Evolutionary conservation across 1,140 invertebrate species (phyloP).

Genomic region (Drosophila watanabei): DNA sequence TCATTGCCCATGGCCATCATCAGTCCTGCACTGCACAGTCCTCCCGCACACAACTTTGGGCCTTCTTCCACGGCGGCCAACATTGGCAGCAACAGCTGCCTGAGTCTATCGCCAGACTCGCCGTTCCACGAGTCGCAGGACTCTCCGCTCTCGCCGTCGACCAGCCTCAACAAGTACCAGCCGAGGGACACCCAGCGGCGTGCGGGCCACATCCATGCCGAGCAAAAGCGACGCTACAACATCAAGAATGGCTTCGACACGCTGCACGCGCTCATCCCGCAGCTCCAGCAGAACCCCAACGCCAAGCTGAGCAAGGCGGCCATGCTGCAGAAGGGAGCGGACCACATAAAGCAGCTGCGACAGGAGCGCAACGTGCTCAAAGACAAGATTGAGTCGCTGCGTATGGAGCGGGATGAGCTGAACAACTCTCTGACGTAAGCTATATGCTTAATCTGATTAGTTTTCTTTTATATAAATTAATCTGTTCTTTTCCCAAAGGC

Average conservation of each 20-base stretch:
- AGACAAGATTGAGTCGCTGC: slow-evolving; percentile 95
- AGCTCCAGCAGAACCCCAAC: slow-evolving; percentile 95
- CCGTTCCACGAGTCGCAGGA: slow-evolving; percentile 81
- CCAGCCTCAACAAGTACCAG: slow-evolving; percentile 81
- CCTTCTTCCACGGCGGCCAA: slow-evolving; percentile 16
- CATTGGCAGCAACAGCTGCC: slow-evolving; percentile 42
- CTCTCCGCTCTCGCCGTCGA: slow-evolving; percentile 86
- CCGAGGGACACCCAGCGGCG: slow-evolving; percentile 87
- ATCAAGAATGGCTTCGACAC: slow-evolving; percentile 99
- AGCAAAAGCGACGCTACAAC: slow-evolving; percentile 98
- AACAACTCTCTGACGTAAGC: slow-evolving; percentile 93
- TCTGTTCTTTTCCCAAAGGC: slow-evolving; percentile 86
- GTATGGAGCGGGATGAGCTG: slow-evolving; percentile 95
- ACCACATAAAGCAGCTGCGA: slow-evolving; percentile 96
- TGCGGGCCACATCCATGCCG: slow-evolving; percentile 97
- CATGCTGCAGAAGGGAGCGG: slow-evolving; percentile 98
- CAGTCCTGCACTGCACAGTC: slow-evolving; percentile 68
- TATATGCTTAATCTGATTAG: slow-evolving; percentile 56
- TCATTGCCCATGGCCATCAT: slow-evolving; percentile 73
- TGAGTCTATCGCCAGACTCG: slow-evolving; percentile 81
- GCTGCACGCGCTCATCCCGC: slow-evolving; percentile 96
- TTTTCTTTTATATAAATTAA: neutral
- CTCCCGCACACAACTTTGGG: slow-evolving; percentile 60
- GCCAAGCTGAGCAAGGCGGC: slow-evolving; percentile 98
- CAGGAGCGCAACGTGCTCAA: slow-evolving; percentile 94